These are phyloP conservation scores for Muscicapa adusta DNA, from an alignment of 2,113 vertebrate genomes.

Conservation along the genomic window DNA sequence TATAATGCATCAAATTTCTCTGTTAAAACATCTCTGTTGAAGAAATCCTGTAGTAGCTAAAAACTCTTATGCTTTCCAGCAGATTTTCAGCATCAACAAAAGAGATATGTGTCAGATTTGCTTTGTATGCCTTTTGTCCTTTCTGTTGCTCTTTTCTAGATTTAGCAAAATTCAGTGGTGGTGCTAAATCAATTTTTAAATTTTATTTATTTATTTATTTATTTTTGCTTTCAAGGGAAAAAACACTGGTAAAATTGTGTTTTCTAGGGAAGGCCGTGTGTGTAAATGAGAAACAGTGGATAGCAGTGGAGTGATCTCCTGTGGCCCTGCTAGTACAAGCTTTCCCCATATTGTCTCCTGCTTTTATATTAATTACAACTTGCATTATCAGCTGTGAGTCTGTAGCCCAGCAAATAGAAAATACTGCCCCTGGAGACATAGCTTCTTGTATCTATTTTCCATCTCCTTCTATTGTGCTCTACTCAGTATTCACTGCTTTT, in stretches of 20 bases:
- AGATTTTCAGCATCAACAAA: slow-evolving; percentile 42
- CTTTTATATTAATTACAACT: slow-evolving; percentile 99
- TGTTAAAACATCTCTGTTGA: background rate
- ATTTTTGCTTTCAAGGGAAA: slow-evolving; percentile 85
- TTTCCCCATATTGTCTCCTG: slow-evolving; percentile 94
- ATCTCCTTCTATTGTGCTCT: slow-evolving; percentile 87
- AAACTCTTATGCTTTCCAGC: slow-evolving; percentile 18
- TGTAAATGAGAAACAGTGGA: slow-evolving; percentile 87
- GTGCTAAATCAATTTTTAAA: slow-evolving; percentile 84
- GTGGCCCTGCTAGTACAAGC: slow-evolving; percentile 84
- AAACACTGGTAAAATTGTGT: slow-evolving; percentile 74
- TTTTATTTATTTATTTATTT: no score
- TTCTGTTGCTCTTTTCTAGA: slow-evolving; percentile 71
- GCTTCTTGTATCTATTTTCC: slow-evolving; percentile 92
- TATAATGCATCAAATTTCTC: background rate
- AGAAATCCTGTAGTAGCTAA: slow-evolving; percentile 14
- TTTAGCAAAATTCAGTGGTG: slow-evolving; percentile 84
- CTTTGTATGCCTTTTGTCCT: slow-evolving; percentile 34
- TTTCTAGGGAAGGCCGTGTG: slow-evolving; percentile 75
- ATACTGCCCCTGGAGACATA: slow-evolving; percentile 88
- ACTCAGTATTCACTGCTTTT: slow-evolving; percentile 83
- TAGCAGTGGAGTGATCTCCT: slow-evolving; percentile 82
- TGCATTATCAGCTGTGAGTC: slow-evolving; percentile 96
- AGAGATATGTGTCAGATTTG: slow-evolving; percentile 1
- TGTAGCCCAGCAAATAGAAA: slow-evolving; percentile 95